A percentile compares a stretch with the other conserved stretches of the same genome.
phyloP scores from a whole-genome alignment of 2,797 vertebrate genomes.

The Choloepus didactylus region DNA sequence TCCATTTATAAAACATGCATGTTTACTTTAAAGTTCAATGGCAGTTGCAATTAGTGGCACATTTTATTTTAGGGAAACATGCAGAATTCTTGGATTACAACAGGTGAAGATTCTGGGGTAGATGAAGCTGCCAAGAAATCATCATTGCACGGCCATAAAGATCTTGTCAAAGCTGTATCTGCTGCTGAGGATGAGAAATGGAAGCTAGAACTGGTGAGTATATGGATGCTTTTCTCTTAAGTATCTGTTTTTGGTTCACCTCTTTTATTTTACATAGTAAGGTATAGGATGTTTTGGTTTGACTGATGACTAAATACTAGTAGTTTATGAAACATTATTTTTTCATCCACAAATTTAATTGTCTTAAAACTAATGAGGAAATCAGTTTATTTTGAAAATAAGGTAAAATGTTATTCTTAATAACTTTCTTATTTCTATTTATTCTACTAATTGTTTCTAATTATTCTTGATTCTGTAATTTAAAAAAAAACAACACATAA shows the following conservation, averaged over 20 bases:
- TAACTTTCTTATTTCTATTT: too few species aligned
- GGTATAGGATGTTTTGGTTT: too few species aligned
- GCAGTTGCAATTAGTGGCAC: background rate
- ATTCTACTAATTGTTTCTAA: too few species aligned
- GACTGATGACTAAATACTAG: background rate
- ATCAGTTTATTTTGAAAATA: background rate
- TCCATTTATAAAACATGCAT: constrained; percentile 42
- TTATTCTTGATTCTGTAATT: too few species aligned
- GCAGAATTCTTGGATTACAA: constrained; percentile 80
- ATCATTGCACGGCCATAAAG: constrained; percentile 6
- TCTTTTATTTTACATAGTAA: background rate
- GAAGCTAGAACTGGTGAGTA: constrained; percentile 92
- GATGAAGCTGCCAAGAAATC: constrained; percentile 70
- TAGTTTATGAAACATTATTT: background rate
- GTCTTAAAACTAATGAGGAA: background rate
- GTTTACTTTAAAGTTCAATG: constrained; percentile 47
- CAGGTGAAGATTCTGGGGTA: constrained; percentile 74
- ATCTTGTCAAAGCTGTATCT: constrained; percentile 48
- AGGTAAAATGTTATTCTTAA: background rate
- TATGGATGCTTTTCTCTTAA: constrained; percentile 35
- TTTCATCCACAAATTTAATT: background rate
- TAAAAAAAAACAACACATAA: background rate
- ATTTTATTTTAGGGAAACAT: constrained; percentile 88
- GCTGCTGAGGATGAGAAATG: constrained; percentile 87
- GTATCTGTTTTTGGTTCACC: background rate